Evolutionary conservation across 2,797 vertebrate species (phyloP).

Genomic region (Eremophila alpestris): DNA sequence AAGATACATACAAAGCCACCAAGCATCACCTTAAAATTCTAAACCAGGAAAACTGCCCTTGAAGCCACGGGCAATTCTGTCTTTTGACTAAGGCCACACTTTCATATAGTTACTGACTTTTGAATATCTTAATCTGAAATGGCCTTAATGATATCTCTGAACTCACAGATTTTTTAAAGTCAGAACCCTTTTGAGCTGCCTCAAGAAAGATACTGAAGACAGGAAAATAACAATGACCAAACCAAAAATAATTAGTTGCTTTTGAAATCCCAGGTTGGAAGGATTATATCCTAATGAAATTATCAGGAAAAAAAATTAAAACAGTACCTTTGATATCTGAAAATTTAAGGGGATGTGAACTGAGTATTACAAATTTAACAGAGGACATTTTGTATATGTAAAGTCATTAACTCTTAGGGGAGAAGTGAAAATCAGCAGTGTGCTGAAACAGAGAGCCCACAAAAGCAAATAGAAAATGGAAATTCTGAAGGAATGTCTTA

Average conservation of each 20-base stretch:
- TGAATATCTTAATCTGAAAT: background rate
- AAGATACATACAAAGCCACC: background rate
- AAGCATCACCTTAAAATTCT: background rate
- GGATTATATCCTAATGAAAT: background rate
- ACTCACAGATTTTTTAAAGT: background rate
- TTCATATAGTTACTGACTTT: background rate
- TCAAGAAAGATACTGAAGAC: background rate
- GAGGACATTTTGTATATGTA: background rate
- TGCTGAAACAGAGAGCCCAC: background rate
- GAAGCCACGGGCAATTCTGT: background rate
- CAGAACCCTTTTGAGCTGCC: background rate
- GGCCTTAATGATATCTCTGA: background rate
- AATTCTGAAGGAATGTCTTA: background rate
- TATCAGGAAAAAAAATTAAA: background rate
- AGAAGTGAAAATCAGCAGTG: constrained; percentile 43
- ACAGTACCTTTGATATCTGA: background rate
- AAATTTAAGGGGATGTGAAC: background rate
- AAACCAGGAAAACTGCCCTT: background rate
- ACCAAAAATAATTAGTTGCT: background rate
- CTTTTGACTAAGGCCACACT: background rate
- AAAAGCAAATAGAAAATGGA: constrained; percentile 25
- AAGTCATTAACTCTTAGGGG: background rate
- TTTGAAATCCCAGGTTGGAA: background rate
- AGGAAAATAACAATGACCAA: background rate
- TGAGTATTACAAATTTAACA: background rate